Evolutionary conservation across 2,888 invertebrate genomes (phyloP), one percentile per base, ranked within the genome.

Genomic region (Sphaerophoria rueppellii): DNA sequence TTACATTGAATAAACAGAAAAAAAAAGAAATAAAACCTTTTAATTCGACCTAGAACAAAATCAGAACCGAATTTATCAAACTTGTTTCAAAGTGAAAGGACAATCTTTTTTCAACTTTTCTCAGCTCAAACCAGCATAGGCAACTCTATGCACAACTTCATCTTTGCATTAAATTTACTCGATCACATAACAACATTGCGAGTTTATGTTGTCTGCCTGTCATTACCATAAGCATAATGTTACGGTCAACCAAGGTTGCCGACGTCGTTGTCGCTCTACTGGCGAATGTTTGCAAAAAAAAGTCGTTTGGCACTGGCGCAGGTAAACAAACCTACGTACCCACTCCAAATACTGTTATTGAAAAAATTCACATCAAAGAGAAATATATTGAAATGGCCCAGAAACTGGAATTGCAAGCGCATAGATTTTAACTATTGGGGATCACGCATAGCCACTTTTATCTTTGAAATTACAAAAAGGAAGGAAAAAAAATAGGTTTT

Each of bases 161-260:
- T 67, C 72, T 61, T 58, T 67, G 35, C 48, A 48, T 12, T 40
- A 14, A 52, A 35, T 48, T 6, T 63, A 63, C 48, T 63, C 12
- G 34, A 6, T 16, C 34, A 46, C 63, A 70, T 58, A 58, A 40
- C 52, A 75, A 40, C 72, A 67, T 57, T 16, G 24, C 75, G 71
- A 71, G 75, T 72, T 80, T 72, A 85, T 85, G 85, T 81, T 69
- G 85, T 81, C 85, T 69, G 85, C 77, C 85, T 85, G 80, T 85
- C 80, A 85, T 85, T 85, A 85, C 61, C 85, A 85, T 81, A 85
- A 85, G 85, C 85, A 85, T 85, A 85, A 85, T 85, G 85, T 85
- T 85, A 85, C 80, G 85, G 80, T 85, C 70, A 81, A 7, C 50
- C 85, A 85, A 85, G 85, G 85, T 85, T 80, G 40, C 9, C 43